Base-by-base conservation (phyloP, 2,888 invertebrate genomes). In the Gymnosoma rotundatum region DNA sequence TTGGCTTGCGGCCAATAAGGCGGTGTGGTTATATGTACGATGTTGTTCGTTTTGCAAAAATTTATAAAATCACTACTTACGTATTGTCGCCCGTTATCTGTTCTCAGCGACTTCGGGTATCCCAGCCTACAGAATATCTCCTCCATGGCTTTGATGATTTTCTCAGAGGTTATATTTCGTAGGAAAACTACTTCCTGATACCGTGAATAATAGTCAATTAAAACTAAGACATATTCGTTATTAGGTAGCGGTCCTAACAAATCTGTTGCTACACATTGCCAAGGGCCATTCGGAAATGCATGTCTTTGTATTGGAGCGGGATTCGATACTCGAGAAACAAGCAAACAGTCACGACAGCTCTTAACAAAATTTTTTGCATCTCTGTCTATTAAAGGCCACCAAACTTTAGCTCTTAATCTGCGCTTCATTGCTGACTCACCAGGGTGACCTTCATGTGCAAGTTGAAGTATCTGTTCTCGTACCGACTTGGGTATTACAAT, bases 341-440 rank as follows among this genome's bases (percentile, higher is more conserved):
- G 25, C 4, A 25, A 25, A 25, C 25, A 25, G 25, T 25, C 25
- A 25, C 25, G 25, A 25, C 25, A 25, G 25, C 25, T 25, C 25
- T 25, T 25, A 25, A 25, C 25, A 25, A 25, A 25, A 25, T 25
- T 25, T 25, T 25, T 4, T 25, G 70, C 76, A 83, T 78, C 66
- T 70, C 60, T 2, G 63, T 56, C n/a, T 63, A 61, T 14, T 78
- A 66, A 2, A 21, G 20, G 10, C 63, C 69, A 78, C 82, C 76
- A 76, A 5, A 76, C 66, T 36, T 82, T 72, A n/a, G 72, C 67
- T 36, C 60, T 61, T 10, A 73, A 32, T n/a, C 78, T 25, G 16
- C 69, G 83, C 12, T 83, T 80, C 72, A 83, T 83, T 20, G 76
- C 80, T 56, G 82, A 70, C 63, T 80, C 78, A 18, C 85, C 83